These are phyloP conservation scores for Papilio demoleus DNA, from an alignment of 2,888 invertebrate genomes.

Conservation along the genomic window DNA sequence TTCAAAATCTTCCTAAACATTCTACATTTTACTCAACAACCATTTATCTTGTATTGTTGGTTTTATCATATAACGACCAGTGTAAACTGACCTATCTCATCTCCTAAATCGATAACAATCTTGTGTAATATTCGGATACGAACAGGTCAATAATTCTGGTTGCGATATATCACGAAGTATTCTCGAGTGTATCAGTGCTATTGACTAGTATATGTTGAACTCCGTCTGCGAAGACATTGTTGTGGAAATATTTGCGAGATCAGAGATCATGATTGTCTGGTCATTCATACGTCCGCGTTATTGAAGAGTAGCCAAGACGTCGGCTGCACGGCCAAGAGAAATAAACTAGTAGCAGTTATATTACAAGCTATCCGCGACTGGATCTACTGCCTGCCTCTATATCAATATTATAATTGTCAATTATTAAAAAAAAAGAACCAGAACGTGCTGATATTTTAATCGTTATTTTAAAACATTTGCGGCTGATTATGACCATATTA, in stretches of 20 bases:
- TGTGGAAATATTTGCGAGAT: background rate
- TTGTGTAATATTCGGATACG: constrained; percentile 15
- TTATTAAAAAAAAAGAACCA: background rate
- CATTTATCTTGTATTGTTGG: constrained; percentile 35
- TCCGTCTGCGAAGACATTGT: constrained; percentile 6
- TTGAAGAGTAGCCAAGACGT: constrained; percentile 51
- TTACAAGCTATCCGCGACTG: constrained; percentile 35
- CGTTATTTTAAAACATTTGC: background rate
- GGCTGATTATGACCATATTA: too few relatives aligned
- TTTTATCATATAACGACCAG: constrained; percentile 7
- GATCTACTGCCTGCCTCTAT: constrained; percentile 21
- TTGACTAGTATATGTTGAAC: constrained; percentile 27
- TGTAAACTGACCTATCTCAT: constrained; percentile 25
- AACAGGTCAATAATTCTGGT: constrained; percentile 30
- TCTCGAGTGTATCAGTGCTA: constrained; percentile 28
- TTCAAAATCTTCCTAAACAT: constrained; percentile 23
- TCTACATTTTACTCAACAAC: constrained; percentile 27
- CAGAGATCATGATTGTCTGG: constrained; percentile 26
- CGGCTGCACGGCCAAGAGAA: constrained; percentile 50
- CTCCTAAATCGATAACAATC: constrained; percentile 15
- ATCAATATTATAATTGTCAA: constrained; percentile 5
- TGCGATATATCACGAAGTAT: constrained; percentile 18
- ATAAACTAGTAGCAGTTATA: constrained; percentile 48
- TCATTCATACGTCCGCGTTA: constrained; percentile 42
- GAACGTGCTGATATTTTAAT: background rate